Conservation (phyloP, 2,113 vertebrate species). For the Canis aureus region DNA sequence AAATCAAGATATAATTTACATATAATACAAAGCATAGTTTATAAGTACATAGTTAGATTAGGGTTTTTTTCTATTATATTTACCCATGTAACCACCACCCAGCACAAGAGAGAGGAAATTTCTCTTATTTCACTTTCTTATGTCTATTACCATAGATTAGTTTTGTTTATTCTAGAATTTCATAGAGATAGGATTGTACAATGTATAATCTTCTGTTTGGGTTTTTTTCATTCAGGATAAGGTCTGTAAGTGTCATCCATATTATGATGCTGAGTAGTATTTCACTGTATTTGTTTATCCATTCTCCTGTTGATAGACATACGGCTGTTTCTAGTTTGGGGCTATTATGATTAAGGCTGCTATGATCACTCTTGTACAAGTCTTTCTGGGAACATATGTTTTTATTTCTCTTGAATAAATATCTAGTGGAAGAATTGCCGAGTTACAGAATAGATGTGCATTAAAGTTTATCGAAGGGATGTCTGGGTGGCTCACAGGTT, state of each 20-base stretch:
- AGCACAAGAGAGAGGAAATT: slow-evolving; percentile 34
- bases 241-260: not conserved
- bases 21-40: slow-evolving; percentile 11
- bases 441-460: not conserved
- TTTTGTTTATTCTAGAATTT: slow-evolving; percentile 55
- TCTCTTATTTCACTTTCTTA: slow-evolving; percentile 34
- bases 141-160: not conserved
- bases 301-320: not conserved
- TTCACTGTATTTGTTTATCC: slow-evolving; percentile 23
- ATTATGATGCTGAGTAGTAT: not conserved
- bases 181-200: slow-evolving; percentile 25
- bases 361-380: slow-evolving; percentile 40
- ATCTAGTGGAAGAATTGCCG: not conserved
- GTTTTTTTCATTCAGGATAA: not conserved
- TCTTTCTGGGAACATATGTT: slow-evolving; percentile 16
- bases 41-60: not conserved
- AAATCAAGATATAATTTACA: slow-evolving; percentile 20
- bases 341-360: not conserved
- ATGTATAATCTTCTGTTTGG: not conserved
- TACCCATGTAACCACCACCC: not conserved
- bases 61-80: slow-evolving; percentile 19
- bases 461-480: slow-evolving; percentile 13
- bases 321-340: not conserved
- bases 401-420: slow-evolving; percentile 43
- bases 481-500: too few relatives aligned